These are phyloP conservation scores for Clusia tigrina DNA, from an alignment of 2,888 invertebrate genomes.

Conservation along the genomic window DNA sequence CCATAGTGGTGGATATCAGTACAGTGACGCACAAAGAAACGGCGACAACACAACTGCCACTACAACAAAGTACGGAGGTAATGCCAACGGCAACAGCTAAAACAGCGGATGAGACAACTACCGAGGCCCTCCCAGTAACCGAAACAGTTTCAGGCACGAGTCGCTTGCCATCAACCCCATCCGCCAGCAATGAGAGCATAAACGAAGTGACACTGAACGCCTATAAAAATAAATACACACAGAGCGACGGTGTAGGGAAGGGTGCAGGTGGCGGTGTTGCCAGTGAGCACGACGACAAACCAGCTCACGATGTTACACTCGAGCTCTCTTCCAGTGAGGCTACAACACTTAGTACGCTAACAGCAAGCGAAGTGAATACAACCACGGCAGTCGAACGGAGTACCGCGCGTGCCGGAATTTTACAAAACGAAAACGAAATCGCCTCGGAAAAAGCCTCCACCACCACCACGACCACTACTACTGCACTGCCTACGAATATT, in stretches of 20 bases:
- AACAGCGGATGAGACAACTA: conserved; percentile 15
- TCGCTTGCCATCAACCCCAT: conserved; percentile 14
- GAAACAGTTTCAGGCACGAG: background rate
- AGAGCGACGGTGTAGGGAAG: conserved; percentile 8
- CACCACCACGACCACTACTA: conserved; percentile 25
- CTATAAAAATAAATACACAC: conserved; percentile 37
- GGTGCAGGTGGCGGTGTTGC: conserved; percentile 28
- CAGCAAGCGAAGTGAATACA: conserved; percentile 47
- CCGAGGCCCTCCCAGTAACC: background rate
- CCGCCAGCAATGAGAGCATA: conserved; percentile 29
- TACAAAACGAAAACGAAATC: conserved; percentile 21
- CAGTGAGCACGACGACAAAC: conserved; percentile 29
- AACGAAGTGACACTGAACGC: conserved; percentile 40
- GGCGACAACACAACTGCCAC: background rate
- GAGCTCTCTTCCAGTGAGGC: conserved; percentile 40
- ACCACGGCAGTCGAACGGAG: conserved; percentile 10
- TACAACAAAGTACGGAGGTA: background rate
- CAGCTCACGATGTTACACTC: conserved; percentile 23
- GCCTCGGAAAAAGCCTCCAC: conserved; percentile 12
- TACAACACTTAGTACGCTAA: conserved; percentile 51
- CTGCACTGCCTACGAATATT: conserved; percentile 6
- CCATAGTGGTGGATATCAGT: background rate
- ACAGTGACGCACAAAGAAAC: background rate
- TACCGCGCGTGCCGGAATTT: conserved; percentile 13
- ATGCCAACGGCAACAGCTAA: conserved; percentile 23